A percentile compares a stretch with the other conserved stretches of the same genome.
These are phyloP conservation scores for Himalopsyche japonica DNA, from an alignment of 2,888 invertebrate genomes.

Conservation along the genomic window DNA sequence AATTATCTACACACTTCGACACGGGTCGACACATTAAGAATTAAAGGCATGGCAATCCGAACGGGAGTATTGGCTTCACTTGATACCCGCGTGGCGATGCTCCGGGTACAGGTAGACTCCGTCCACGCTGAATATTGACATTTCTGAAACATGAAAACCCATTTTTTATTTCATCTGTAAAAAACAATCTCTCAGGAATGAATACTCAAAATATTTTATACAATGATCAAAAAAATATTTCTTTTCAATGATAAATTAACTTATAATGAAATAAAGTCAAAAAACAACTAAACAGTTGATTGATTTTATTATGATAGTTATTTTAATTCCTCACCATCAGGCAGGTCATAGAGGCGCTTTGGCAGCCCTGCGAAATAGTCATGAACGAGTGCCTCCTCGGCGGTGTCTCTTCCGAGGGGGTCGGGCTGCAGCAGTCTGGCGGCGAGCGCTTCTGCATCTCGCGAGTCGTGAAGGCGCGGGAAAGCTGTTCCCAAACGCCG, in stretches of 20 bases:
- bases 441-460: conserved; percentile 87
- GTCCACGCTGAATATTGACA: conserved; percentile 94
- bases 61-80: conserved; percentile 47
- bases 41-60: conserved; percentile 31
- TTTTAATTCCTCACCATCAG: conserved; percentile 75
- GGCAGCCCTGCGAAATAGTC: conserved; percentile 91
- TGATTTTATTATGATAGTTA: background rate
- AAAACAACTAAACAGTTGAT: too few species aligned
- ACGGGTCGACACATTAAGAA: conserved; percentile 24
- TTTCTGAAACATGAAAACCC: conserved; percentile 67
- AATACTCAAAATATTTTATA: too few species aligned
- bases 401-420: conserved; percentile 84
- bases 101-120: conserved; percentile 86
- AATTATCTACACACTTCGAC: conserved; percentile 35
- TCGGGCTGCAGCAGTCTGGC: conserved; percentile 82
- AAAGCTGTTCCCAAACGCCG: conserved; percentile 83
- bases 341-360: conserved; percentile 85
- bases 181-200: too few species aligned
- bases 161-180: too few species aligned
- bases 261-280: background rate
- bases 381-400: conserved; percentile 84
- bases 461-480: conserved; percentile 86
- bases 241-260: too few species aligned
- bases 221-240: too few species aligned
- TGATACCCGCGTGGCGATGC: conserved; percentile 63